Evolutionary conservation across 2,888 invertebrate species (phyloP).

Genomic region (Drosophila ochracea): DNA sequence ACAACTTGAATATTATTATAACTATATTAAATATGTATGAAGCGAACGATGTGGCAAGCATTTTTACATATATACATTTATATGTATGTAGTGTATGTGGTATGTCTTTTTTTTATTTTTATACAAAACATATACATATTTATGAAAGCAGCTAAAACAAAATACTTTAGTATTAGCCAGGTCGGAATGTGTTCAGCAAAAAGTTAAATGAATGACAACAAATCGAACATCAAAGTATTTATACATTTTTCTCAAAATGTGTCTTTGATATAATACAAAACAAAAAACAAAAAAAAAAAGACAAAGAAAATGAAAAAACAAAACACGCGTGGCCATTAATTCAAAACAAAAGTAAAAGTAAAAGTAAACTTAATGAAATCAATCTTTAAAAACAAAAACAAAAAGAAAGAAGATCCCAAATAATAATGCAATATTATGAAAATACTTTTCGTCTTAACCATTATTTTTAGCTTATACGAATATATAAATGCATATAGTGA

Average conservation of each 20-base stretch:
- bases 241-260: slow-evolving; percentile 45
- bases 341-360: slow-evolving; percentile 33
- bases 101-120: slow-evolving; percentile 58
- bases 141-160: slow-evolving; percentile 44
- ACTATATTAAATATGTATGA: slow-evolving; percentile 17
- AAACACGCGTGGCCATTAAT: slow-evolving; percentile 68
- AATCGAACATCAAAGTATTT: slow-evolving; percentile 48
- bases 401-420: slow-evolving; percentile 13
- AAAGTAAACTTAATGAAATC: slow-evolving; percentile 36
- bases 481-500: slow-evolving; percentile 24
- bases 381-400: slow-evolving; percentile 19
- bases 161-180: slow-evolving; percentile 55
- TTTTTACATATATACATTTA: slow-evolving; percentile 18
- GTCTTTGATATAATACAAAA: slow-evolving; percentile 26
- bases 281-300: slow-evolving; percentile 23
- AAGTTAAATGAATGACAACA: slow-evolving; percentile 15
- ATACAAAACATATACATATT: slow-evolving; percentile 46
- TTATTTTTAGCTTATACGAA: slow-evolving; percentile 51
- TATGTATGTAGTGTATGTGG: slow-evolving; percentile 24
- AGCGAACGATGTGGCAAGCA: slow-evolving; percentile 15
- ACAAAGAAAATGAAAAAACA: slow-evolving; percentile 30
- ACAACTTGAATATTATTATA: slow-evolving; percentile 19
- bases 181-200: slow-evolving; percentile 63
- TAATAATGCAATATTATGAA: slow-evolving; percentile 53
- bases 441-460: slow-evolving; percentile 50